phyloP scores from a whole-genome alignment of 2,888 invertebrate species.

The Drosophila monieri region DNA sequence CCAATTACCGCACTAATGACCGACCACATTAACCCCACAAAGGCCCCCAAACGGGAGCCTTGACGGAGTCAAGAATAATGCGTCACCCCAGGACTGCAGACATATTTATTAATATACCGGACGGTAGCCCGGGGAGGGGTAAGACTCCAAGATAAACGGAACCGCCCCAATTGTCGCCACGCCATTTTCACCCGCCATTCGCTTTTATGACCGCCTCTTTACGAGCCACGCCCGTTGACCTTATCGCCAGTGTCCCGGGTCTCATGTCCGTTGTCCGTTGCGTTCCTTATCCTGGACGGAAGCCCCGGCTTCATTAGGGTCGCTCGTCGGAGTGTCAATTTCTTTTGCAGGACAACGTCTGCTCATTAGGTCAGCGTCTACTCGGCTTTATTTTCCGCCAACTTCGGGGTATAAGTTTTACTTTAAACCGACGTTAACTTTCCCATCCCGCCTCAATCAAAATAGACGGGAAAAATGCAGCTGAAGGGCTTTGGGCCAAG shows the following conservation, averaged over 20 bases:
- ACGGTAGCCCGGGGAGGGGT: conserved; percentile 9
- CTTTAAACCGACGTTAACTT: conserved; percentile 57
- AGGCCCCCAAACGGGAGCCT: conserved; percentile 5
- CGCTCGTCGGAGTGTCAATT: conserved; percentile 66
- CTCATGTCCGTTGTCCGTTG: conserved; percentile 36
- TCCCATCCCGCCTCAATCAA: background rate
- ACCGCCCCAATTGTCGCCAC: conserved; percentile 25
- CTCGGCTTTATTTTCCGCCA: conserved; percentile 24
- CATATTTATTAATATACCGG: conserved; percentile 44
- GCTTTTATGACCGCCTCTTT: conserved; percentile 62
- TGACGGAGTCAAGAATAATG: conserved; percentile 18
- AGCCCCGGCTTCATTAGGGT: conserved; percentile 61
- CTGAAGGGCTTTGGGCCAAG: conserved; percentile 13
- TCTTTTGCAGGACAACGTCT: conserved; percentile 58
- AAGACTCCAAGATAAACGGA: conserved; percentile 54
- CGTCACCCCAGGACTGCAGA: conserved; percentile 13
- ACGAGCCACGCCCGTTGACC: conserved; percentile 66
- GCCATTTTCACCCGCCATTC: conserved; percentile 40
- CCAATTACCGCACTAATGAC: conserved; percentile 73
- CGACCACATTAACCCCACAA: conserved; percentile 54
- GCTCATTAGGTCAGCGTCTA: conserved; percentile 20
- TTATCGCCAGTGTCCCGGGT: conserved; percentile 52
- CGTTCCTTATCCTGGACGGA: conserved; percentile 42
- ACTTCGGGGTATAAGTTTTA: conserved; percentile 20
- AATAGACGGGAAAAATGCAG: conserved; percentile 5